Conservation (phyloP, 1,140 invertebrate species). For the Ips typographus region DNA sequence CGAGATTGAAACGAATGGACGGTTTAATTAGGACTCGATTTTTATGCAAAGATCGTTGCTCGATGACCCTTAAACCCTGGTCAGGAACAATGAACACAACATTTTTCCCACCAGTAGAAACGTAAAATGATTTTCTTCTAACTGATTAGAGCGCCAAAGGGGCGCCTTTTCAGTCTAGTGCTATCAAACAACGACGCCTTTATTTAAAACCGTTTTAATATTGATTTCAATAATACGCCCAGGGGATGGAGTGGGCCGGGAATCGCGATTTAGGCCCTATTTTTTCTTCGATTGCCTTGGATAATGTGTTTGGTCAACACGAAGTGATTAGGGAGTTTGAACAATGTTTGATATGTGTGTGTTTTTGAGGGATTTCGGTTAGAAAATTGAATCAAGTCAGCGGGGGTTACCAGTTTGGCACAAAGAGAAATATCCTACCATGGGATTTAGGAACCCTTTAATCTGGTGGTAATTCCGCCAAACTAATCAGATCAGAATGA, state of each 20-base stretch:
- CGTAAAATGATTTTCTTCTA: conserved; percentile 9
- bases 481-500: conserved; percentile 34
- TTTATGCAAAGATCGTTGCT: background rate
- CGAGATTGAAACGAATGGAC: background rate
- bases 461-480: conserved; percentile 7
- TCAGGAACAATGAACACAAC: background rate
- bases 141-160: conserved; percentile 23
- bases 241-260: conserved; percentile 29
- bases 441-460: too few species aligned
- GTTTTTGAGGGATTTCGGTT: background rate
- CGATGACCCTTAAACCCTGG: background rate
- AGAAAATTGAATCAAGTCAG: background rate
- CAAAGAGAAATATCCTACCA: too few species aligned
- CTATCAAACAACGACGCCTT: conserved; percentile 26
- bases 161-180: conserved; percentile 29
- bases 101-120: background rate
- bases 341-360: background rate
- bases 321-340: background rate
- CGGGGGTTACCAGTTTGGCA: too few species aligned
- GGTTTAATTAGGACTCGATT: background rate
- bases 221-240: conserved; percentile 37
- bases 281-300: background rate
- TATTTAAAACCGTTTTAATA: conserved; percentile 32
- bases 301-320: conserved; percentile 20
- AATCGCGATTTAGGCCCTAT: background rate